Base-by-base conservation (phyloP, 2,888 invertebrate genomes). In the Endomychus coccineus region DNA sequence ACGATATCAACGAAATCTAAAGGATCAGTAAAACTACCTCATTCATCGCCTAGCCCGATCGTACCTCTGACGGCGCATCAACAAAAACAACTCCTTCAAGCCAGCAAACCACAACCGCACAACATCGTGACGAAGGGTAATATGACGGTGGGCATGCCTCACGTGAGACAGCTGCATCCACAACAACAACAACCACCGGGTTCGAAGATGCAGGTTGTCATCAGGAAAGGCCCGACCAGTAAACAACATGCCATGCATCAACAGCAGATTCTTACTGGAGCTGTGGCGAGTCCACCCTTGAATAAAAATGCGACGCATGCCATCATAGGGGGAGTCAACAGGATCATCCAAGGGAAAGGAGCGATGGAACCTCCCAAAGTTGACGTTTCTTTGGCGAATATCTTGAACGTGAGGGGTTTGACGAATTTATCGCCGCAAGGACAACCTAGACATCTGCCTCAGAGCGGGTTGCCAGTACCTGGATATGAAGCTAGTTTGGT, bases 401-500 rank as follows among this genome's bases (percentile, higher is more conserved):
- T 74, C 40, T 71, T 73, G 34, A 71, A 71, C n/a, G 70, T 71
- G 14, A 50, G 64, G 37, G 56, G 61, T 6, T 43, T 59, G 34
- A 55, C 62, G 6, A 58, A 51, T 38, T 44, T 59, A 32, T 59
- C 69, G 24, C 71, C 71, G 3, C 71, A 71, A 51, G 69, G 70
- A 35, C 70, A 70, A 49, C 60, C 71, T n/a, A 70, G 75, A 19
- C 70, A 72, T 36, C 62, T 72, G 14, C 47, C 72, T 40, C 73
- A 72, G 32, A 62, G 71, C 2, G 72, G 73, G 13, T 66, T 78
- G 49, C 71, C 78, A 12, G 71, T 77, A 25, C 70, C 78, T 10
- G 69, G 75, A 10, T 80, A 74, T 51, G 80, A 80, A 53, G 71
- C 76, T 6, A 75, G 73, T 58, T 65, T 86, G 80, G 87, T 88